Percentiles rank a stretch among this genome's conserved stretches.
phyloP scores from a whole-genome alignment of 2,888 invertebrate species.

The Congeria kusceri region DNA sequence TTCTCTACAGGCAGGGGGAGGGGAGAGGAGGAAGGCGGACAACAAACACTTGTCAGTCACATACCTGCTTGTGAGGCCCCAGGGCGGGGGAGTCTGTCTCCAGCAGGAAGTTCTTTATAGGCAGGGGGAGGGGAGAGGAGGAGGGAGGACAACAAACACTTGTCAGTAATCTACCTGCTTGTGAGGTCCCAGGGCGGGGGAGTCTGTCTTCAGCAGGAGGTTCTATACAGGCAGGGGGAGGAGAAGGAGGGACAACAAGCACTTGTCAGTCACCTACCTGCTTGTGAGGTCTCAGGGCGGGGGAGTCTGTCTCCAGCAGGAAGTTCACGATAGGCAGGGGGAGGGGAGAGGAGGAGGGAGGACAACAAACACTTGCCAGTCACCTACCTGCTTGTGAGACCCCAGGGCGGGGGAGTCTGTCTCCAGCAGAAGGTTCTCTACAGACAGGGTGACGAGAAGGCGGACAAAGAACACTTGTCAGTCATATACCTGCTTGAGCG shows the following conservation, averaged over 20 bases:
- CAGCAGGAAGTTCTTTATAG: conserved; percentile 84
- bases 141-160: too few species aligned
- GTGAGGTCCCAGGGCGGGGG: conserved; percentile 85
- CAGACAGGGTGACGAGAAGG: too few species aligned
- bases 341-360: neutral
- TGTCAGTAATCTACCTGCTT: conserved; percentile 82
- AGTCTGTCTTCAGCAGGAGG: conserved; percentile 86
- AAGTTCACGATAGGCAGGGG: neutral
- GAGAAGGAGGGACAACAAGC: too few species aligned
- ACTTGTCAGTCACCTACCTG: neutral
- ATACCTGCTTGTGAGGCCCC: conserved; percentile 83
- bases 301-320: neutral
- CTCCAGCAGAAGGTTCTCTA: too few species aligned
- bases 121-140: too few species aligned
- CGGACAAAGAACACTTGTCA: too few species aligned
- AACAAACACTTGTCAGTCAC: too few species aligned
- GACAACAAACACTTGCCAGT: neutral
- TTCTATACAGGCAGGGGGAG: conserved; percentile 84
- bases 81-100: conserved; percentile 86
- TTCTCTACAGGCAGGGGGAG: too few species aligned
- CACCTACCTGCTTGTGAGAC: neutral
- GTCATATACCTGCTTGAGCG: conserved; percentile 79
- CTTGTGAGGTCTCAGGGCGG: neutral
- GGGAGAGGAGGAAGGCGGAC: too few species aligned
- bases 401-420: neutral